These are phyloP conservation scores for Heliornis fulica DNA, from an alignment of 2,113 vertebrate genomes.

Conservation along the genomic window DNA sequence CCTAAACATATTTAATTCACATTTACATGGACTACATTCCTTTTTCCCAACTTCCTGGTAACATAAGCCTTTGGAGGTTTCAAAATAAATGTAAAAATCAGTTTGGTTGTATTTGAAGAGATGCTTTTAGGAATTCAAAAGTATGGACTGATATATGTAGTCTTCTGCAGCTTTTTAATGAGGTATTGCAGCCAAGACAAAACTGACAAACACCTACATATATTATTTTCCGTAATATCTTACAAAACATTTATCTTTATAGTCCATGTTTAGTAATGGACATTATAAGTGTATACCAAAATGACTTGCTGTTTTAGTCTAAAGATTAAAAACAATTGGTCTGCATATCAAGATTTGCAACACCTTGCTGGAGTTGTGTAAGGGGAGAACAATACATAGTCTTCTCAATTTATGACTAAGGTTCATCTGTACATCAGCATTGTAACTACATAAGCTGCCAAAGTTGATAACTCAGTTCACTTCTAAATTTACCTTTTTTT, in stretches of 20 bases:
- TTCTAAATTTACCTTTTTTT: neutral
- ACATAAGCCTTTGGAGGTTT: neutral
- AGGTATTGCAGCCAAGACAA: neutral
- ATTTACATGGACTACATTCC: neutral
- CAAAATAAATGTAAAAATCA: neutral
- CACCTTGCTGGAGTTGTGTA: neutral
- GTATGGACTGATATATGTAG: neutral
- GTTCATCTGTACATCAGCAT: neutral
- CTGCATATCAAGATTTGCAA: neutral
- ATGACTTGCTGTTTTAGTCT: neutral
- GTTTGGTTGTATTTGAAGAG: neutral
- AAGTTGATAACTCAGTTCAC: neutral
- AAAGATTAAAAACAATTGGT: neutral
- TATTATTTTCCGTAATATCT: neutral
- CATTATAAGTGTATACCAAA: neutral
- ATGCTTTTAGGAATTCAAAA: neutral
- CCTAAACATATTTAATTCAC: neutral
- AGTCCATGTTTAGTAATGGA: neutral
- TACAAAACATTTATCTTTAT: neutral
- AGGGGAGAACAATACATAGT: neutral
- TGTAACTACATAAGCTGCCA: neutral
- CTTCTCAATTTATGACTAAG: neutral
- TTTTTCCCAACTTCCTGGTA: neutral
- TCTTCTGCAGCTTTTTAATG: neutral
- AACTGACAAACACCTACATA: neutral